Conservation (phyloP, 2,113 vertebrate species). For the Bubalus kerabau region DNA sequence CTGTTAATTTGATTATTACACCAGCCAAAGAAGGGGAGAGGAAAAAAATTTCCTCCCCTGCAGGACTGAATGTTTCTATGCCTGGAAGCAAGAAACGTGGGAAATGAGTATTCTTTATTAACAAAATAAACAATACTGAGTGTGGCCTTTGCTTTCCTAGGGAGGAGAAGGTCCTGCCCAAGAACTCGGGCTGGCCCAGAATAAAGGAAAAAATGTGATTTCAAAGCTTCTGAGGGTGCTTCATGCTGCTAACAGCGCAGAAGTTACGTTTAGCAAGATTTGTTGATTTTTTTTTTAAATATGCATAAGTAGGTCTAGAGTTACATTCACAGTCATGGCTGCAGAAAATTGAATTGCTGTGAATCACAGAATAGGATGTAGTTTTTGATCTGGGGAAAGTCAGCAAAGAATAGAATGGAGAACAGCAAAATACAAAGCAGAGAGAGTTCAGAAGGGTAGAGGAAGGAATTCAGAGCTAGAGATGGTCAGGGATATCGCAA, state of each 20-base stretch:
- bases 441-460: not conserved
- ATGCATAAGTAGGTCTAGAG: not conserved
- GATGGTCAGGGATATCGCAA: not conserved
- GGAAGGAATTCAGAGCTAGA: not conserved
- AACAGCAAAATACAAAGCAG: not conserved
- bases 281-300: not conserved
- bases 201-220: not conserved
- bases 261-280: not conserved
- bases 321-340: not conserved
- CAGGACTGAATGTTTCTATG: not conserved
- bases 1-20: not conserved
- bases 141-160: not conserved
- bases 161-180: not conserved
- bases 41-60: not conserved
- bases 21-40: not conserved
- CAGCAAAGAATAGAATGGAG: not conserved
- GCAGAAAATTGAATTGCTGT: not conserved
- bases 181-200: not conserved
- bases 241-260: not conserved
- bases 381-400: not conserved
- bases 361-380: not conserved
- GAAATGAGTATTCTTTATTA: not conserved
- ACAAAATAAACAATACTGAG: not conserved
- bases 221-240: not conserved
- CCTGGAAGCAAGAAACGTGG: not conserved